Percentiles rank a stretch among this genome's conserved stretches.
Conservation (phyloP, 1,140 invertebrate species). For the silkworm (Bombyx mori) region ASM3026992v2 NC_085128.1:13291001-13291500, state of each 20-base stretch:
- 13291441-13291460: no score
- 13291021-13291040: constrained; percentile 29
- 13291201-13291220: constrained; percentile 44
- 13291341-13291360: constrained; percentile 71
- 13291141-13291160: constrained; percentile 35
- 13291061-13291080: constrained; percentile 55
- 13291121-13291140: constrained; percentile 21
- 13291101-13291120: constrained; percentile 20
- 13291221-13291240: constrained; percentile 39
- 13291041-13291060: constrained; percentile 55
- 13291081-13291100: constrained; percentile 45
- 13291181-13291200: constrained; percentile 66
- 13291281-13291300: constrained; percentile 87
- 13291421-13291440: no score
- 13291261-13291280: constrained; percentile 93
- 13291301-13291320: constrained; percentile 50
- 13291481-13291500: no score
- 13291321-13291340: constrained; percentile 42
- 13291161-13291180: constrained; percentile 42
- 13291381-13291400: constrained; percentile 65
- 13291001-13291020: no score
- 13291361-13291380: constrained; percentile 74
- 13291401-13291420: constrained; percentile 54
- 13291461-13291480: no score
- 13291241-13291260: constrained; percentile 39